Conservation (phyloP, 2,888 invertebrate species). For the Lepidocyrtinus sp. region DNA sequence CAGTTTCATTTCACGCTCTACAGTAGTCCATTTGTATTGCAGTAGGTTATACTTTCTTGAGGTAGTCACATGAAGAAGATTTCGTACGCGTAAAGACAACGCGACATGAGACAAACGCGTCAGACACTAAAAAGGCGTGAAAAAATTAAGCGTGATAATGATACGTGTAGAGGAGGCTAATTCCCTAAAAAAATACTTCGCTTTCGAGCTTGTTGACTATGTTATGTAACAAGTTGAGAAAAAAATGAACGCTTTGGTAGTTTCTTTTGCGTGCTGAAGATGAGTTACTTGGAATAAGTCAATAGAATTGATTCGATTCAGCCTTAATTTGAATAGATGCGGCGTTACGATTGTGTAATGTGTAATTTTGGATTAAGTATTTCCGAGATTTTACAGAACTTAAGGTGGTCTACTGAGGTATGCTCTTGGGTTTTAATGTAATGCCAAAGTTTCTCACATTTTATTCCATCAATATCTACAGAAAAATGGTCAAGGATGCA, state of each 20-base stretch:
- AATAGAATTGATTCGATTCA: background rate
- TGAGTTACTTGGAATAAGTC: background rate
- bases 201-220: background rate
- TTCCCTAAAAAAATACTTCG: background rate
- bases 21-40: too few species aligned
- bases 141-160: background rate
- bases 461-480: too few species aligned
- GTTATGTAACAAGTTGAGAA: conserved; percentile 1
- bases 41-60: too few species aligned
- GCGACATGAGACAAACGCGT: background rate
- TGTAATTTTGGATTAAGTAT: too few species aligned
- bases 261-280: conserved; percentile 10
- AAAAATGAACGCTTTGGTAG: background rate
- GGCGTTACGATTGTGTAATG: too few species aligned
- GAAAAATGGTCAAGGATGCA: conserved; percentile 58
- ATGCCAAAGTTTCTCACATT: too few species aligned
- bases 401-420: too few species aligned
- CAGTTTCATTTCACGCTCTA: too few species aligned
- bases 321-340: background rate
- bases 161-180: background rate
- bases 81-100: too few species aligned
- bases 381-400: too few species aligned
- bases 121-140: background rate
- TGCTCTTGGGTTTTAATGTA: too few species aligned
- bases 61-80: too few species aligned